Base-by-base conservation (phyloP, 2,888 invertebrate species). In the Xestia sexstrigata region DNA sequence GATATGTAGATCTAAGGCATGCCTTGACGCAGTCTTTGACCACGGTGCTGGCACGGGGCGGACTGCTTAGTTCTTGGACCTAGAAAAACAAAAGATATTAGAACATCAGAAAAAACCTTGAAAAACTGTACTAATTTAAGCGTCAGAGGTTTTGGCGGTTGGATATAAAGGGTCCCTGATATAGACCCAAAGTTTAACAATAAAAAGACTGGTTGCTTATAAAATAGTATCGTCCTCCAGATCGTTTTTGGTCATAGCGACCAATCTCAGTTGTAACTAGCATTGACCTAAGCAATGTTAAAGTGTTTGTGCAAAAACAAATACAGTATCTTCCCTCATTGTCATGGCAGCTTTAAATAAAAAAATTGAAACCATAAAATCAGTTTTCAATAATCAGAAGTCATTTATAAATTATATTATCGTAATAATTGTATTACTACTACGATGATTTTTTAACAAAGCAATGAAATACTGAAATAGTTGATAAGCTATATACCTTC, bases 11-110 rank as follows among this genome's bases (percentile, higher is more conserved):
- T 94, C 99, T 98, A 93, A 99, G 98, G 97, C 99, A 99, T 76
- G 99, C 99, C 94, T 99, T 99, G 76, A 99, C 99, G 96, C 99
- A 99, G 97, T 99, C 99, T 97, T 99, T 99, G 73, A 99, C 99
- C 62, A 99, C 99, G 42, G 99, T 99, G 95, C 99, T 99, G 81
- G 99, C 99, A 89, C 99, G 97, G 3, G 99, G 99, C 74, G 99
- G 99, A 96, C 99, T 99, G 76, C 99, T 98, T 87, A 99, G 96
- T 94, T 99, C 99, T 97, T 99, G 99, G 17, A 99, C 99, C 98
- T 98, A 90, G 45, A 90, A 89, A 79, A 77, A 42, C 4, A 45
- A 20, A 62, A 35, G 20, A 62, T 0, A 26, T 26, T 26, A 15
- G 8, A 26, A 30, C 9, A 8, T 60, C 8, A 17, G 60, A 30